Evolutionary conservation across 2,797 vertebrate species (phyloP), one percentile per base, ranked within the genome.

Genomic region (Platalea minor): DNA sequence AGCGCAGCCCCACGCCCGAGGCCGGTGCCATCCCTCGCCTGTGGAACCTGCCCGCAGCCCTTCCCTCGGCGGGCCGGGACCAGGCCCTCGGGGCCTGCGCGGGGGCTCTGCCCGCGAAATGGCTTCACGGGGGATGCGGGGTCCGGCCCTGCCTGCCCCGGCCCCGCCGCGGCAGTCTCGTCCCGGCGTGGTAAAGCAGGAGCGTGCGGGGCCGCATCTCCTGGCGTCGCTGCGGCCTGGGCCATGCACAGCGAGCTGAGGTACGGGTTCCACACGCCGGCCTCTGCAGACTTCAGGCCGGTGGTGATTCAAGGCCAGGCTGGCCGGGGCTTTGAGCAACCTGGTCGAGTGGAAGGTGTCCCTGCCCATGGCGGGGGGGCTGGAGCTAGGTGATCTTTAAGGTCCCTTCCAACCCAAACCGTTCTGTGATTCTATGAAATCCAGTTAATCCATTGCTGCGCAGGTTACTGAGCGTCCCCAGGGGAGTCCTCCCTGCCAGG

Each of bases 71-170:
- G 4, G 53, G 41, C 28, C 17, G 4, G 28, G 53, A 11, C 10
- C 2, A 10, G 46, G 25, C 17, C 5, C 29, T 33, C 1, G 13
- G 19, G 20, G 18, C 29, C 8, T 2, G 3, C 39, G 17, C 10
- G 3, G 28, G 15, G 29, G 3, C 19, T 45, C 23, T 28, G 35
- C 15, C 17, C 2, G 43, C 5, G 3, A 5, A 18, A 5, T 24
- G 9, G 68, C 80, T 26, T 63, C 48, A 11, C 2, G 1, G 16
- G 37, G 33, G 29, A n/a, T n/a, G 37, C 10, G 10, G 4, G 56
- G 63, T 14, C n/a, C 39, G 2, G 26, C 4, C n/a, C 24, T n/a
- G 3, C 37, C 51, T 69, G 28, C 23, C 61, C 45, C 5, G 4
- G 10, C 18, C n/a, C 29, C 33, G 41, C 8, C 1, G 6, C 14